Conservation (phyloP, 1,140 invertebrate genomes). For the Aradophagus sp. region DNA sequence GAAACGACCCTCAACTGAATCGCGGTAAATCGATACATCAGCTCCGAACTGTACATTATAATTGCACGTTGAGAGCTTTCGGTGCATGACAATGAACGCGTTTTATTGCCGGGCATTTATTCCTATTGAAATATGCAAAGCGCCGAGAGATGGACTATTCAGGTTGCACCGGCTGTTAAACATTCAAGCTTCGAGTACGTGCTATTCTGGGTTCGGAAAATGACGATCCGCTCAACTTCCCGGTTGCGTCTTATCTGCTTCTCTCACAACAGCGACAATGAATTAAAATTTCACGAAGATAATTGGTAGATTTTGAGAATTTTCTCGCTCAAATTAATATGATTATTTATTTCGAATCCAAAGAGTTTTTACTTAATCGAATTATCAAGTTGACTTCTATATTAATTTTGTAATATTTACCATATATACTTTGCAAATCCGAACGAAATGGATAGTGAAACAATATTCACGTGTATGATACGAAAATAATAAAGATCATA, state of each 20-base stretch:
- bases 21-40: conserved; percentile 6
- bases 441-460: not conserved
- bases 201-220: conserved; percentile 22
- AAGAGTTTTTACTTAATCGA: too few species aligned
- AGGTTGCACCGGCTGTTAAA: conserved; percentile 17
- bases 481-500: too few species aligned
- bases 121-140: conserved; percentile 43
- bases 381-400: too few species aligned
- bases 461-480: too few species aligned
- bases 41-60: conserved; percentile 11
- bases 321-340: not conserved
- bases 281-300: too few species aligned
- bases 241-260: conserved; percentile 2
- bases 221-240: conserved; percentile 24
- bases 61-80: conserved; percentile 30
- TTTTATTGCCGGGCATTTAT: conserved; percentile 26
- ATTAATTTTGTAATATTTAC: too few species aligned
- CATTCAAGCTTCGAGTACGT: conserved; percentile 13
- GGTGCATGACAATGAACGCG: conserved; percentile 40
- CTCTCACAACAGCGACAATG: too few species aligned
- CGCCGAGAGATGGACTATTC: conserved; percentile 13
- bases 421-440: too few species aligned
- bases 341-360: too few species aligned
- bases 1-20: too few species aligned
- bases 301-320: too few species aligned